These are phyloP conservation scores for Sebastes hubbsi DNA, from an alignment of 2,797 vertebrate species.

Conservation along the genomic window DNA sequence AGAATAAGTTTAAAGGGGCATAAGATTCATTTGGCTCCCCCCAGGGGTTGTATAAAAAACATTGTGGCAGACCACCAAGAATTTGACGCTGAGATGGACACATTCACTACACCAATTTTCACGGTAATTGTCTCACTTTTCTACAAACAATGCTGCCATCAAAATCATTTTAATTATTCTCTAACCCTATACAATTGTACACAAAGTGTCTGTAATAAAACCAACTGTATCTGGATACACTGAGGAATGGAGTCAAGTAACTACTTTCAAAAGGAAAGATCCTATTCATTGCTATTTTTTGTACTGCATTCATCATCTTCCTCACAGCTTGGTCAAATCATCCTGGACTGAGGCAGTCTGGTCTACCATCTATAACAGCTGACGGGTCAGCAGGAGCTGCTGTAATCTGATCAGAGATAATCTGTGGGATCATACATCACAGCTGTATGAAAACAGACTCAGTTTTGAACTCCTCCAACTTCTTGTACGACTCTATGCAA, in stretches of 20 bases:
- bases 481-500: conserved; percentile 33
- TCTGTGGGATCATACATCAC: conserved; percentile 52
- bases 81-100: neutral
- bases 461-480: conserved; percentile 28
- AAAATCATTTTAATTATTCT: neutral
- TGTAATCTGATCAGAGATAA: conserved; percentile 56
- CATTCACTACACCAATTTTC: neutral
- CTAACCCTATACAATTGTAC: rapidly evolving
- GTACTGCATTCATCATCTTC: neutral
- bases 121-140: rapidly evolving
- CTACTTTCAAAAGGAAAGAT: neutral
- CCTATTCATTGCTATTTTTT: neutral
- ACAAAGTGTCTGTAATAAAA: neutral
- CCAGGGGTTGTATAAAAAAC: neutral
- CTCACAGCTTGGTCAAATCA: conserved; percentile 9
- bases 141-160: neutral
- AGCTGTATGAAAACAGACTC: conserved; percentile 24
- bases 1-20: neutral
- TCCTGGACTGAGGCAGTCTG: neutral
- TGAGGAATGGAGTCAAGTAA: neutral
- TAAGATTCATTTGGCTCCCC: neutral
- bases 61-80: neutral
- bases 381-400: conserved; percentile 41
- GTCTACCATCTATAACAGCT: neutral
- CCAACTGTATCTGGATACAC: neutral